phyloP scores from a whole-genome alignment of 2,888 invertebrate species.

The Rhagonycha lutea region DNA sequence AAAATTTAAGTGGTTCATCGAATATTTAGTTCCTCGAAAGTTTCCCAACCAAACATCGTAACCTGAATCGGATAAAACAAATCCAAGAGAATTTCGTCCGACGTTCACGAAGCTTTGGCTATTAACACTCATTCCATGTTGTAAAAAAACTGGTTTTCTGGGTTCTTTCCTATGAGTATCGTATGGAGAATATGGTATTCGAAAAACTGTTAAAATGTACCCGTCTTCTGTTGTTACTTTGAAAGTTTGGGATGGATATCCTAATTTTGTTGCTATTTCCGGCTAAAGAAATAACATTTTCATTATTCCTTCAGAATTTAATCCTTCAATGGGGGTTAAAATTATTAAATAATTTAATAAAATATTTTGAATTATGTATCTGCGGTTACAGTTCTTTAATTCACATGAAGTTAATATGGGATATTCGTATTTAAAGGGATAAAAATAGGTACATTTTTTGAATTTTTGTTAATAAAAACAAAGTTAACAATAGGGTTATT shows the following conservation, averaged over 20 bases:
- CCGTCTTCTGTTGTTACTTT: conserved; percentile 46
- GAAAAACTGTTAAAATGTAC: conserved; percentile 43
- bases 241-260: conserved; percentile 45
- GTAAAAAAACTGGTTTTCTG: conserved; percentile 44
- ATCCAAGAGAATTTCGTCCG: conserved; percentile 42
- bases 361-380: no score
- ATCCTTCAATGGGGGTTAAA: no score
- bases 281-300: conserved; percentile 38
- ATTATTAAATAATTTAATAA: no score
- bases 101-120: conserved; percentile 44
- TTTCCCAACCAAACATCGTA: conserved; percentile 63
- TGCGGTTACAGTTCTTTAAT: no score
- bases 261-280: conserved; percentile 44
- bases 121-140: conserved; percentile 46
- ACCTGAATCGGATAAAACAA: conserved; percentile 58
- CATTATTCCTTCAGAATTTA: neutral
- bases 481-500: no score
- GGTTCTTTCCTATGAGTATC: neutral
- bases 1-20: conserved; percentile 43
- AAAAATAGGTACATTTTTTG: no score
- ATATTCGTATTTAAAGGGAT: no score
- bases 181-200: conserved; percentile 41
- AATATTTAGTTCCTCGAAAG: conserved; percentile 49
- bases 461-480: no score
- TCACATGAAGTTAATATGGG: no score